Base-by-base conservation (phyloP, 2,113 vertebrate species). In the Carassius carassius region DNA sequence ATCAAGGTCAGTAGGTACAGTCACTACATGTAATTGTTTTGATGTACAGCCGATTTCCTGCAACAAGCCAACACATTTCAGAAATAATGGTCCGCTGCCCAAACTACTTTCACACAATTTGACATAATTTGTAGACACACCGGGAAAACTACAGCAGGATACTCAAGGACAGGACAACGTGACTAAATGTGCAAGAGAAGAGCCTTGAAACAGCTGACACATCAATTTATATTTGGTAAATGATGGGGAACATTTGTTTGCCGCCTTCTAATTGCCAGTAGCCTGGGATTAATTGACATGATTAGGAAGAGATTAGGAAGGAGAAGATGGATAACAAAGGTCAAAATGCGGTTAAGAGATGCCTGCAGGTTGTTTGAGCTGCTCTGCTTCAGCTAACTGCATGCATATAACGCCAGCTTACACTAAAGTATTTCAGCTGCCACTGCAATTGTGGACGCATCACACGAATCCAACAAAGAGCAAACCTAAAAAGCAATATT, bases 1-100 rank as follows among this genome's bases (percentile, higher is more conserved):
- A 73, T 54, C 84, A 88, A 85, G 87, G 80, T 85, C 87, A 85
- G n/a, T n/a, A n/a, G n/a, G 72, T 25, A 51, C 49, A 37, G 19
- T 6, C 78, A 54, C 51, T 67, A 9, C 13, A 65, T 56, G 32
- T 23, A n/a, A 9, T 65, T 17, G 58, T 47, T 77, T 29, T 81
- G 25, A 77, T 78, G 58, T 76, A 81, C 70, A 81, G 79, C 49
- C 13, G 49, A 29, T 58, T 67, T 70, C 35, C 23, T 51, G 65
- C 51, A 82, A 32, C 35, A 37, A 58, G 47, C 35, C 29, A 6
- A 67, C 69, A 17, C n/a, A 51, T 69, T 54, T 56, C 19, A 47
- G 17, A 81, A 74, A 75, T 13, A 73, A 54, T 58, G 41, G 3
- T 41, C n/a, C 14, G 32, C 29, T 5, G 41, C 16, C 49, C 32